Evolutionary conservation across 2,113 vertebrate genomes (phyloP).

Genomic region (Tragulus kanchil): DNA sequence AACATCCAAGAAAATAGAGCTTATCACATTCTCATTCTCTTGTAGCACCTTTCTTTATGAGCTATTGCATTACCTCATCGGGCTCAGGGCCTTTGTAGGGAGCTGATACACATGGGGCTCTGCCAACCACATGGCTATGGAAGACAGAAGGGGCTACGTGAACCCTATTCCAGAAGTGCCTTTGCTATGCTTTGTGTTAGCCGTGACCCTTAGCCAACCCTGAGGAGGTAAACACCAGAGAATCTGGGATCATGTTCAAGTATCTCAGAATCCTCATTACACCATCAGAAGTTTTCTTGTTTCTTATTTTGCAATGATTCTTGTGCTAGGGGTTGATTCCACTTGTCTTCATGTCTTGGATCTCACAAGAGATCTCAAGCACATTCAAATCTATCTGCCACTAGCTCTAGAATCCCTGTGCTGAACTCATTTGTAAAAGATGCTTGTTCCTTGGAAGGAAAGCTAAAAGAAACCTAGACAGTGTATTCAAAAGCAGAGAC

Average conservation of each 20-base stretch:
- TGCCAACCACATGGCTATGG: background rate
- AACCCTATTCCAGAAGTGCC: background rate
- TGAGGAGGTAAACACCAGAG: slow-evolving; percentile 51
- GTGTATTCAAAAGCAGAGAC: background rate
- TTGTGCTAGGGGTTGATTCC: background rate
- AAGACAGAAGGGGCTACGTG: background rate
- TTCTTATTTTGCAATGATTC: background rate
- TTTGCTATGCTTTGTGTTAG: slow-evolving; percentile 29
- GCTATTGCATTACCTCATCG: background rate
- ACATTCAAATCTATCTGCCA: background rate
- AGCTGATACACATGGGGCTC: background rate
- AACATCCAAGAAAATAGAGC: background rate
- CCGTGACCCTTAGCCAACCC: slow-evolving; percentile 27
- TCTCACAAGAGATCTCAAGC: background rate
- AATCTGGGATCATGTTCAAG: slow-evolving; percentile 70
- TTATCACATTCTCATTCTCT: background rate
- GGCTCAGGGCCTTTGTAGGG: background rate
- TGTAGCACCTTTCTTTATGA: background rate
- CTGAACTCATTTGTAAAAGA: background rate
- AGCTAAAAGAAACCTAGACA: background rate
- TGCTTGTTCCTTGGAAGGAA: background rate
- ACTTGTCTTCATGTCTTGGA: background rate
- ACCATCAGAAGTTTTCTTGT: slow-evolving; percentile 34
- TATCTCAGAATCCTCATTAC: slow-evolving; percentile 49
- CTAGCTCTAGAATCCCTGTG: background rate